A percentile compares a stretch with the other conserved stretches of the same genome.
phyloP scores from a whole-genome alignment of 2,888 invertebrate genomes.

The Crematogaster levior region DNA sequence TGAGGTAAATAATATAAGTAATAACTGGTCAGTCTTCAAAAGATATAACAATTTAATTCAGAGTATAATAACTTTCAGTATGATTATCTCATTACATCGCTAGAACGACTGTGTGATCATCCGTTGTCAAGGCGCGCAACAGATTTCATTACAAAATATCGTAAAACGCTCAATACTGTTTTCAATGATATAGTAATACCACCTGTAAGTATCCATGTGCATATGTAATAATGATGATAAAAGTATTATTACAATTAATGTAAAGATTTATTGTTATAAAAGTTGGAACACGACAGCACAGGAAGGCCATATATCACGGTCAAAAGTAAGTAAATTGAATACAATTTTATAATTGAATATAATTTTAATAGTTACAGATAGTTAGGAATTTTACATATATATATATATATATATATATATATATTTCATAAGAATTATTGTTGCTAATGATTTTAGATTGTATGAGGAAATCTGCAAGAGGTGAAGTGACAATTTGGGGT shows the following conservation, averaged over 20 bases:
- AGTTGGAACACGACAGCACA: conserved; percentile 90
- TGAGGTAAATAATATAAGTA: conserved; percentile 84
- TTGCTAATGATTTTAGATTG: conserved; percentile 87
- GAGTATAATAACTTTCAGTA: conserved; percentile 86
- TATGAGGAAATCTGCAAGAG: conserved; percentile 90
- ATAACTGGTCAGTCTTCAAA: neutral
- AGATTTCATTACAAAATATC: conserved; percentile 91
- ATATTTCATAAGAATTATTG: neutral
- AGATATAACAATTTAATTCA: conserved; percentile 8
- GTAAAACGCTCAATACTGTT: conserved; percentile 88
- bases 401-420: neutral
- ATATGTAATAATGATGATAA: neutral
- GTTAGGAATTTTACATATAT: neutral
- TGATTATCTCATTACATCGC: conserved; percentile 89
- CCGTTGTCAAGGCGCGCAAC: conserved; percentile 90
- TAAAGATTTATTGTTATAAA: conserved; percentile 57
- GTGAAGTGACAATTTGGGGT: conserved; percentile 92
- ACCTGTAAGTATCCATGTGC: conserved; percentile 82
- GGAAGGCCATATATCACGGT: conserved; percentile 89
- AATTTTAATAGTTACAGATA: neutral
- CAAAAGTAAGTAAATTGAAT: conserved; percentile 68
- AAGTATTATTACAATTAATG: conserved; percentile 33
- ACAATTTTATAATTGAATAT: too few relatives aligned
- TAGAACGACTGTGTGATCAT: conserved; percentile 90
- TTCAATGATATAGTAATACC: conserved; percentile 88